A percentile compares a stretch with the other conserved stretches of the same genome.
Evolutionary conservation across 2,797 vertebrate genomes (phyloP).

Genomic region (Salmo trutta): DNA sequence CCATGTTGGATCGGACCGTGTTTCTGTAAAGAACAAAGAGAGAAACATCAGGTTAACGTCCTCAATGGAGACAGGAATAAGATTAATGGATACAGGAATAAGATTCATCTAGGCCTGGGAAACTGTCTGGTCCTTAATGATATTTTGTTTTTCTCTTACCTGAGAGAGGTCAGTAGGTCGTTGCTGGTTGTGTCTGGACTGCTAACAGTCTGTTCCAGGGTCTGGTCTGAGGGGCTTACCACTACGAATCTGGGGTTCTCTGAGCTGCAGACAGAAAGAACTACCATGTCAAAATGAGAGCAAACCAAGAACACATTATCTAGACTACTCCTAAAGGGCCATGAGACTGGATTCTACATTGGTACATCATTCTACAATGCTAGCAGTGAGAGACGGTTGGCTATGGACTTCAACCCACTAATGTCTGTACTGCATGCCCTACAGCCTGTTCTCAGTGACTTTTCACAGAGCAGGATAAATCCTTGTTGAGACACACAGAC

Average conservation of each 20-base stretch:
- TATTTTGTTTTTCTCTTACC: conserved; percentile 52
- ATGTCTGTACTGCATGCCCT: conserved; percentile 17
- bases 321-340: neutral
- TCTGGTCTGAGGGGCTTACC: neutral
- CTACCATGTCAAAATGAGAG: conserved; percentile 19
- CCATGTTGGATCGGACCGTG: conserved; percentile 54
- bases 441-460: conserved; percentile 4
- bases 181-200: conserved; percentile 17
- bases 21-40: conserved; percentile 51
- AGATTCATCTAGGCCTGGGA: neutral
- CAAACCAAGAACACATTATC: neutral
- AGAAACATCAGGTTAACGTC: neutral
- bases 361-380: too few relatives aligned
- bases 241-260: conserved; percentile 31
- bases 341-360: neutral
- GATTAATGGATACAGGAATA: neutral
- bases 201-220: neutral
- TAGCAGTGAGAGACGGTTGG: neutral
- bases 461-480: conserved; percentile 37
- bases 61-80: too few relatives aligned
- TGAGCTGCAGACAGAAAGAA: conserved; percentile 56
- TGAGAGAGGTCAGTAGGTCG: conserved; percentile 55
- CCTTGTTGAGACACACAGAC: conserved; percentile 34
- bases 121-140: neutral
- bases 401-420: conserved; percentile 12